phyloP scores from a whole-genome alignment of 2,113 vertebrate genomes.

The Stegastes partitus region DNA sequence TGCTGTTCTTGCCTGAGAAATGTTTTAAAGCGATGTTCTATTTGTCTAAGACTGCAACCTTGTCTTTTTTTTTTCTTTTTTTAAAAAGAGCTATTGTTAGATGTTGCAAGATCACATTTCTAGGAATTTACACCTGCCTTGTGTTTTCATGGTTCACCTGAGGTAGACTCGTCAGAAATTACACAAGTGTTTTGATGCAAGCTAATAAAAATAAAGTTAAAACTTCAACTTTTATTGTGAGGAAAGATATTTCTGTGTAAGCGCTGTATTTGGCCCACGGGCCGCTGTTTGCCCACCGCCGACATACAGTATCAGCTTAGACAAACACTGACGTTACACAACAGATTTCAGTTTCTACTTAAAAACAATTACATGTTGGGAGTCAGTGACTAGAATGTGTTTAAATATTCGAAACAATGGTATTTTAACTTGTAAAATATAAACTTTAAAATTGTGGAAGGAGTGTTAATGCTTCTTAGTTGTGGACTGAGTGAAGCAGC shows the following conservation, averaged over 20 bases:
- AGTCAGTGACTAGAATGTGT: too few species aligned
- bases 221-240: neutral
- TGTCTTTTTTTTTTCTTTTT: neutral
- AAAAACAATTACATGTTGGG: too few species aligned
- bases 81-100: neutral
- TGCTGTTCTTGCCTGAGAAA: too few species aligned
- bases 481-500: neutral
- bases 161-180: neutral
- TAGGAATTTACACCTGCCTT: neutral
- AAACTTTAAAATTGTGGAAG: too few species aligned
- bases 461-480: neutral
- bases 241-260: neutral
- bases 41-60: neutral
- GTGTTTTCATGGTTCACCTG: neutral
- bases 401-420: too few species aligned
- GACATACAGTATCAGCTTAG: neutral
- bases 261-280: neutral
- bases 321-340: neutral
- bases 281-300: neutral
- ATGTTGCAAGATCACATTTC: neutral
- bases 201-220: neutral
- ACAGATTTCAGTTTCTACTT: too few species aligned
- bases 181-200: neutral
- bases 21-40: neutral
- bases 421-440: too few species aligned